Percentiles rank a stretch among this genome's conserved stretches.
phyloP scores from a whole-genome alignment of 2,113 vertebrate species.

The Oncorhynchus masou region DNA sequence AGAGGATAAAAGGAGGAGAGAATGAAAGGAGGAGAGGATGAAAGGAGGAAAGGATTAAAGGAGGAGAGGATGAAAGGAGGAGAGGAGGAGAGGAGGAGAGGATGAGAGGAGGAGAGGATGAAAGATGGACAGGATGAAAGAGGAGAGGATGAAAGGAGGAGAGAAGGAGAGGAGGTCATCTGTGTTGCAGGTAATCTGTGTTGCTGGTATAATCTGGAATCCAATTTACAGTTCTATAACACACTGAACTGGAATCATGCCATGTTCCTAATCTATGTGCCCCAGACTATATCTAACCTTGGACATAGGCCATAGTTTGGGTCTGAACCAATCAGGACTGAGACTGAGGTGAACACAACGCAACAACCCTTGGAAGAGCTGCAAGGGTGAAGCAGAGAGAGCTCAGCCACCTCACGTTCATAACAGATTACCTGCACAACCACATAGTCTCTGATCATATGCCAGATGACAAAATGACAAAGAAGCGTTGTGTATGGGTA shows the following conservation, averaged over 20 bases:
- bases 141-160: too few relatives aligned
- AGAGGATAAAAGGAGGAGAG: too few relatives aligned
- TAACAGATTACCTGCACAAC: constrained; percentile 48
- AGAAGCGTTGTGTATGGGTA: constrained; percentile 21
- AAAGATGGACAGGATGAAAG: background rate
- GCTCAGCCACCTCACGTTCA: constrained; percentile 34
- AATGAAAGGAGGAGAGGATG: too few relatives aligned
- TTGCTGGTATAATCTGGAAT: too few relatives aligned
- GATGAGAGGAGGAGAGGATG: background rate
- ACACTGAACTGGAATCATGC: too few relatives aligned
- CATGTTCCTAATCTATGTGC: too few relatives aligned
- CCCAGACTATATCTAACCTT: background rate
- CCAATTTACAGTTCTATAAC: too few relatives aligned
- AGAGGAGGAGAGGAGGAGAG: too few relatives aligned
- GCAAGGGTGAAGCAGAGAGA: constrained; percentile 43
- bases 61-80: too few relatives aligned
- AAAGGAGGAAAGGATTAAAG: too few relatives aligned
- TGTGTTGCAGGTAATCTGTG: too few relatives aligned
- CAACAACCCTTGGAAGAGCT: constrained; percentile 52
- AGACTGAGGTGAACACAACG: constrained; percentile 4
- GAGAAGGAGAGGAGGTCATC: background rate
- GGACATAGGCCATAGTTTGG: background rate
- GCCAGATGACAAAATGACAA: constrained; percentile 64
- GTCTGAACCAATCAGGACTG: constrained; percentile 4
- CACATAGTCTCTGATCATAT: constrained; percentile 53